Evolutionary conservation across 2,113 vertebrate genomes (phyloP), one percentile per base, ranked within the genome.

Genomic region (Eptatretus burgeri): DNA sequence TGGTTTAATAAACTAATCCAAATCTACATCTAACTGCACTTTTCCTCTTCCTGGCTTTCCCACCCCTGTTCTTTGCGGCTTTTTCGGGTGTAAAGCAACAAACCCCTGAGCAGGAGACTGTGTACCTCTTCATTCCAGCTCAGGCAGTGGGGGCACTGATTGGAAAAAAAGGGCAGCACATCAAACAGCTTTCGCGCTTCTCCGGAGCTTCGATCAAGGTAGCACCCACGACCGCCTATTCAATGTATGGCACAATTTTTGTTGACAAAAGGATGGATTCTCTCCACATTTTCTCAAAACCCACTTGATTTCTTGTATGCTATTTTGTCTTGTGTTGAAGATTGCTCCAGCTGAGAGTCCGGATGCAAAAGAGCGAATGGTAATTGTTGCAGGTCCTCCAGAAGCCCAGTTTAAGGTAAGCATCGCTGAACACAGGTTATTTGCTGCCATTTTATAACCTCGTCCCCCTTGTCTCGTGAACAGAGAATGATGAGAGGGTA

Each of bases 201-300:
- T 85, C 87, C 65, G 89, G 85, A 1, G 86, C 87, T 66, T 91
- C 86, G 63, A 94, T 94, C 73, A 94, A 94, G 84, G 86, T 85
- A 41, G 27, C 3, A 41, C 7, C 27, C 27, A 41, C 27, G 27
- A 41, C 27, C 27, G 7, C 11, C 53, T 60, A 60, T 16, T 60
- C 16, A 16, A 18, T 8, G 53, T 18, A 60, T 18, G 5, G 53
- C 16, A 60, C 53, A 5, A 16, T 60, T 60, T 60, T 18, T 60
- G 53, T 5, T 18, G 16, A 5, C 53, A n/a, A 18, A 16, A 16
- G 4, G 18, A n/a, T 60, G 16, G 16, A 18, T 18, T 60, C 8
- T 16, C 53, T 60, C 18, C 8, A 9, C 16, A n/a, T 60, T 16
- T 27, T 64, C 18, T 41, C 17, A 10, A n/a, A 3, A 19, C 49